Evolutionary conservation across 2,797 vertebrate species (phyloP).

Genomic region (Cichlasoma orientale): DNA sequence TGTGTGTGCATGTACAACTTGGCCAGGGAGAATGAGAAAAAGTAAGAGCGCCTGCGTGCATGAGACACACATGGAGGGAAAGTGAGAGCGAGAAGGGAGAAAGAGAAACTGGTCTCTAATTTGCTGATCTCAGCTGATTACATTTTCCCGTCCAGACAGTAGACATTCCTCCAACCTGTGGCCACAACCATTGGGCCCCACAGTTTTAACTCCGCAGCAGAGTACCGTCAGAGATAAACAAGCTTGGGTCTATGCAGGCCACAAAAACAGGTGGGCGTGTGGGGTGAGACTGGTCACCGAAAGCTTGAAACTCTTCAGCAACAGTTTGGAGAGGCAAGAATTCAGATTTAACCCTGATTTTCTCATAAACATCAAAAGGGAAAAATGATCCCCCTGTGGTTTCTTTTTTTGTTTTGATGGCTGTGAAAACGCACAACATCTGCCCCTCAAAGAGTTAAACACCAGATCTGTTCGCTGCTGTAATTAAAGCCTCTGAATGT

Average conservation of each 20-base stretch:
- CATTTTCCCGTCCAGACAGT: constrained; percentile 79
- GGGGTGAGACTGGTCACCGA: constrained; percentile 40
- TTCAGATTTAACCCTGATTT: constrained; percentile 24
- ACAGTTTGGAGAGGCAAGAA: background rate
- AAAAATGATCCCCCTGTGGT: constrained; percentile 10
- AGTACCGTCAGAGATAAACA: constrained; percentile 68
- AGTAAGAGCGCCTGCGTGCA: constrained; percentile 50
- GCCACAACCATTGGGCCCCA: constrained; percentile 70
- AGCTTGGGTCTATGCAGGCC: constrained; percentile 55
- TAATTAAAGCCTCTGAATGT: constrained; percentile 51
- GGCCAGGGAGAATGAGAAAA: constrained; percentile 10
- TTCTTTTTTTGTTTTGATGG: constrained; percentile 52
- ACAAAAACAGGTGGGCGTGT: constrained; percentile 69
- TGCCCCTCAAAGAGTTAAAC: constrained; percentile 49
- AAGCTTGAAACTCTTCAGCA: constrained; percentile 26
- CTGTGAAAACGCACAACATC: constrained; percentile 43
- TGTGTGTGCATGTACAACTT: constrained; percentile 15
- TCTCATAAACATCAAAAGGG: constrained; percentile 47
- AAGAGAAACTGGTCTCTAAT: constrained; percentile 71
- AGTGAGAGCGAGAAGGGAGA: constrained; percentile 60
- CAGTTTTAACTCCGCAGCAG: constrained; percentile 54
- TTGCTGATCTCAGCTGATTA: constrained; percentile 82
- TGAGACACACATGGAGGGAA: constrained; percentile 65
- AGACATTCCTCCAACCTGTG: constrained; percentile 79
- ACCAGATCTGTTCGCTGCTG: constrained; percentile 49